These are phyloP conservation scores for Diprion similis DNA, from an alignment of 1,140 invertebrate genomes.

Conservation along the genomic window DNA sequence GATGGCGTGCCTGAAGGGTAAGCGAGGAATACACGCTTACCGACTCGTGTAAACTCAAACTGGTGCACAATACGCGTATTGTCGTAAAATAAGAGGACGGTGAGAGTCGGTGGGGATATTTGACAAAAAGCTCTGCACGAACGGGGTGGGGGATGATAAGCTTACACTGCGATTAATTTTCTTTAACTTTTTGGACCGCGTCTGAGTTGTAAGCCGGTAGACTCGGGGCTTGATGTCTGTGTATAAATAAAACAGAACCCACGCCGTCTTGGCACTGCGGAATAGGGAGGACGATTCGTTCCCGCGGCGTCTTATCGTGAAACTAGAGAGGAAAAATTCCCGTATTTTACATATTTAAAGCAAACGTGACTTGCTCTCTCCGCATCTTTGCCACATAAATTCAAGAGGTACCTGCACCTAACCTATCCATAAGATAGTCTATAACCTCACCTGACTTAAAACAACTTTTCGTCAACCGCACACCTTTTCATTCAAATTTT, in stretches of 20 bases:
- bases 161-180: slow-evolving; percentile 5
- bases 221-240: not conserved
- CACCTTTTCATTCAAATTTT: too few relatives aligned
- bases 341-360: not conserved
- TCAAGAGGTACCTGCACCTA: too few relatives aligned
- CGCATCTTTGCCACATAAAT: not conserved
- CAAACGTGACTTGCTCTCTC: not conserved
- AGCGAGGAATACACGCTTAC: too few relatives aligned
- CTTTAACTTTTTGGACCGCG: not conserved
- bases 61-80: not conserved
- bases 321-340: not conserved
- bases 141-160: not conserved
- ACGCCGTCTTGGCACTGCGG: not conserved
- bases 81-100: not conserved
- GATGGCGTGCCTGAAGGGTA: too few relatives aligned
- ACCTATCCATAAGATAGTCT: too few relatives aligned
- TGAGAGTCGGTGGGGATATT: not conserved
- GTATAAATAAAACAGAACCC: not conserved
- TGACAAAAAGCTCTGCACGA: not conserved
- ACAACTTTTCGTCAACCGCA: too few relatives aligned
- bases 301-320: not conserved
- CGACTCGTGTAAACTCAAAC: too few relatives aligned
- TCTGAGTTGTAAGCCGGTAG: not conserved
- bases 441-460: too few relatives aligned
- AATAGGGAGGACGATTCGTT: not conserved